phyloP scores from a whole-genome alignment of 2,888 invertebrate genomes.

The Chrysopilus asiliformis region DNA sequence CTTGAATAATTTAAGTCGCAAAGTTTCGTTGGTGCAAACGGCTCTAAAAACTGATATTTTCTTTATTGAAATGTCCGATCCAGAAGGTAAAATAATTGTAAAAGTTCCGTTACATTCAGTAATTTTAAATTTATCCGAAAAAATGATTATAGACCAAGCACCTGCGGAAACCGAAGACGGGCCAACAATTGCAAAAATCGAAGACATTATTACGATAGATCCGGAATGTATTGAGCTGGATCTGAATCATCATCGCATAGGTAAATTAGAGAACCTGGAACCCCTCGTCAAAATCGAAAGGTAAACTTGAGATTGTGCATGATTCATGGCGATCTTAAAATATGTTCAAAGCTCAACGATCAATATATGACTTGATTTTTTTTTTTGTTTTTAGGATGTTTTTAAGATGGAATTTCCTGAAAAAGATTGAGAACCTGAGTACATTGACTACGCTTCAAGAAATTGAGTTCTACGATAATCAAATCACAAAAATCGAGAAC shows the following conservation, averaged over 20 bases:
- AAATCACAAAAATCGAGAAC: slow-evolving; percentile 84
- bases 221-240: slow-evolving; percentile 46
- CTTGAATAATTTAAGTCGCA: too few relatives aligned
- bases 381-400: too few relatives aligned
- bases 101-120: too few relatives aligned
- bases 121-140: neutral
- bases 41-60: too few relatives aligned
- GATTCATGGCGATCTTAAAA: neutral
- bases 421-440: slow-evolving; percentile 79
- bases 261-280: slow-evolving; percentile 73
- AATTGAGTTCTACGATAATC: slow-evolving; percentile 94
- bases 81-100: neutral
- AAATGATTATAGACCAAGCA: neutral
- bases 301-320: slow-evolving; percentile 21
- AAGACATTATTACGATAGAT: slow-evolving; percentile 30
- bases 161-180: slow-evolving; percentile 6
- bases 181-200: slow-evolving; percentile 22
- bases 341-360: too few relatives aligned
- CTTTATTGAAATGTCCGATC: neutral
- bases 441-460: slow-evolving; percentile 66
- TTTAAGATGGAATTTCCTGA: slow-evolving; percentile 90
- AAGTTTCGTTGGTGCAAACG: too few relatives aligned
- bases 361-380: too few relatives aligned
- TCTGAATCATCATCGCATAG: slow-evolving; percentile 77
- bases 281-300: slow-evolving; percentile 58